These are phyloP conservation scores for Horisme vitalbata DNA, from an alignment of 2,888 invertebrate genomes.

Conservation along the genomic window DNA sequence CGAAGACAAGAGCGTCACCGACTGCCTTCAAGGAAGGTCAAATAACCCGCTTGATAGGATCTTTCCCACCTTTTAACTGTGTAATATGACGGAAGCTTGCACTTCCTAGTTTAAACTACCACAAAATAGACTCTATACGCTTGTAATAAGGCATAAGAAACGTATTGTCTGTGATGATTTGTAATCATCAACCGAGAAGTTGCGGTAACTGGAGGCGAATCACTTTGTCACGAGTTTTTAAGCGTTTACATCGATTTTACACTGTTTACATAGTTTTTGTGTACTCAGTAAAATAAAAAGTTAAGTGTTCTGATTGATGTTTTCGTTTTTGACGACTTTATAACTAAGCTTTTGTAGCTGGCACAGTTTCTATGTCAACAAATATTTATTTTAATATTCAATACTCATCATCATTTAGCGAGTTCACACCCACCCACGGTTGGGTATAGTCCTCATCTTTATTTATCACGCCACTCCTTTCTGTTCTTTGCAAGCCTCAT, in stretches of 20 bases:
- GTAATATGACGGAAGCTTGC: conserved; percentile 31
- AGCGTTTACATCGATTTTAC: conserved; percentile 42
- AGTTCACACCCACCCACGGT: too few relatives aligned
- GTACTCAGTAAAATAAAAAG: conserved; percentile 6
- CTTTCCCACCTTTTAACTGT: conserved; percentile 36
- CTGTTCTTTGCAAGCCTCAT: too few relatives aligned
- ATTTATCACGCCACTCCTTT: too few relatives aligned
- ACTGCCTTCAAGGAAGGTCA: conserved; percentile 36
- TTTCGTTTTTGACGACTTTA: too few relatives aligned
- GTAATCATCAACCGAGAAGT: conserved; percentile 34
- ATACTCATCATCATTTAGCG: too few relatives aligned
- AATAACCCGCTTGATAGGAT: conserved; percentile 33
- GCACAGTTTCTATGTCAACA: too few relatives aligned
- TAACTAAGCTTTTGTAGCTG: too few relatives aligned
- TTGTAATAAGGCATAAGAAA: background rate
- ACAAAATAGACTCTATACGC: background rate
- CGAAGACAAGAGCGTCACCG: conserved; percentile 14
- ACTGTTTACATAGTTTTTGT: conserved; percentile 34
- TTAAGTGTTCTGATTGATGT: background rate
- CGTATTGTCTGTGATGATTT: conserved; percentile 16
- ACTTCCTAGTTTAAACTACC: conserved; percentile 24
- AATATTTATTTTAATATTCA: too few relatives aligned
- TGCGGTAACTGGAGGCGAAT: conserved; percentile 39
- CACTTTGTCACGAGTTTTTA: conserved; percentile 47
- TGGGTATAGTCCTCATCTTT: too few relatives aligned